A percentile compares a stretch with the other conserved stretches of the same genome.
Evolutionary conservation across 2,113 vertebrate genomes (phyloP).

Genomic region (Uria lomvia): DNA sequence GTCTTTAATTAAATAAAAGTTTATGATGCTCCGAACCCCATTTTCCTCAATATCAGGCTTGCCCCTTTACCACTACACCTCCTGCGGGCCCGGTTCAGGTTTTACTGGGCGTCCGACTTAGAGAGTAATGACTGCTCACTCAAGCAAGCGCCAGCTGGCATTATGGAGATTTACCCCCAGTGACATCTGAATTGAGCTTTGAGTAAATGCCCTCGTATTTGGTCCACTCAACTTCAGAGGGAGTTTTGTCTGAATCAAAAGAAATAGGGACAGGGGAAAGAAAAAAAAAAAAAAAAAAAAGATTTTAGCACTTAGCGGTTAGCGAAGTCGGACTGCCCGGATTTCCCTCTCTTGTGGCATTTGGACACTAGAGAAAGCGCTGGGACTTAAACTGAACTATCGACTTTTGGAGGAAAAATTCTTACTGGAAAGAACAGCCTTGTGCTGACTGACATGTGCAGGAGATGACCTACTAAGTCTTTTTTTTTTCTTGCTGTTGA

Average conservation of each 20-base stretch:
- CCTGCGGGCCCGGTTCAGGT: background rate
- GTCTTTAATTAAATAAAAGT: background rate
- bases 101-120: background rate
- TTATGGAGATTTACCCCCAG: conserved; percentile 22
- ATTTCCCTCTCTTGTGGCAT: conserved; percentile 11
- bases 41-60: background rate
- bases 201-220: conserved; percentile 19
- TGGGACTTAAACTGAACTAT: background rate
- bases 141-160: conserved; percentile 35
- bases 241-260: conserved; percentile 22
- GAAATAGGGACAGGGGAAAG: background rate
- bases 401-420: background rate
- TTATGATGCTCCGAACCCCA: background rate
- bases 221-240: background rate
- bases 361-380: background rate
- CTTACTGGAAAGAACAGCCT: background rate
- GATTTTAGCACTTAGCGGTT: background rate
- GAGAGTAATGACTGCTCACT: conserved; percentile 20
- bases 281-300: background rate
- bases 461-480: background rate
- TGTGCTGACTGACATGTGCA: background rate
- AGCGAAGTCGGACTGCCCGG: background rate
- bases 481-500: background rate
- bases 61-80: background rate
- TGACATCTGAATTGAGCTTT: conserved; percentile 46